phyloP scores from a whole-genome alignment of 1,140 invertebrate genomes.

The Conus betulinus region DNA sequence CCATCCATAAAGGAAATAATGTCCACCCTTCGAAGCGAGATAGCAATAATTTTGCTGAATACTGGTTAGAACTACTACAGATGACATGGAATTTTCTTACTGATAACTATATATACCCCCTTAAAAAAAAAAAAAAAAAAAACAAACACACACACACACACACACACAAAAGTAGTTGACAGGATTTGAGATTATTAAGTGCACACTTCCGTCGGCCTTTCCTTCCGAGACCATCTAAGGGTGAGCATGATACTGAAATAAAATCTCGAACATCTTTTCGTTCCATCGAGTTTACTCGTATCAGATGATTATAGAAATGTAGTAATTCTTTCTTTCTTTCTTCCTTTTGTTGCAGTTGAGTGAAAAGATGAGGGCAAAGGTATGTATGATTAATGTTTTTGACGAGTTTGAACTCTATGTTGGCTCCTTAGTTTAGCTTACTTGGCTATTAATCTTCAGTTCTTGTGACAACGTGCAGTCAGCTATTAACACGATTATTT shows the following conservation, averaged over 20 bases:
- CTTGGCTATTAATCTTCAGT: no score
- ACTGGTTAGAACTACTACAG: neutral
- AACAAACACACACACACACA: neutral
- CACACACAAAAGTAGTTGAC: neutral
- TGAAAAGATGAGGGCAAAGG: slow-evolving; percentile 10
- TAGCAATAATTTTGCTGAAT: no score
- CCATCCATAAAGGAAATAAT: no score
- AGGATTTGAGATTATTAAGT: neutral
- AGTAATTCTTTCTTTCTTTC: neutral
- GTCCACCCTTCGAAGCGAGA: no score
- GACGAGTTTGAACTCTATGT: no score
- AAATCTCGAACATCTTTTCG: neutral
- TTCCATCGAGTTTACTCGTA: no score
- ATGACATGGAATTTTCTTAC: neutral
- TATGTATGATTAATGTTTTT: neutral
- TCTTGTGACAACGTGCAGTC: no score
- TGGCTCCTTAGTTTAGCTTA: no score
- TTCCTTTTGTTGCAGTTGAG: neutral
- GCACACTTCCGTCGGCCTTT: neutral
- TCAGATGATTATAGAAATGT: no score
- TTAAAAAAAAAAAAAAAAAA: neutral
- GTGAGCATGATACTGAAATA: neutral
- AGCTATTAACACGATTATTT: no score
- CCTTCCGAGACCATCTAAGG: neutral
- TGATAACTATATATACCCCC: neutral